Base-by-base conservation (phyloP, 1,140 invertebrate species). In the Pseudomyrmex concolor region DNA sequence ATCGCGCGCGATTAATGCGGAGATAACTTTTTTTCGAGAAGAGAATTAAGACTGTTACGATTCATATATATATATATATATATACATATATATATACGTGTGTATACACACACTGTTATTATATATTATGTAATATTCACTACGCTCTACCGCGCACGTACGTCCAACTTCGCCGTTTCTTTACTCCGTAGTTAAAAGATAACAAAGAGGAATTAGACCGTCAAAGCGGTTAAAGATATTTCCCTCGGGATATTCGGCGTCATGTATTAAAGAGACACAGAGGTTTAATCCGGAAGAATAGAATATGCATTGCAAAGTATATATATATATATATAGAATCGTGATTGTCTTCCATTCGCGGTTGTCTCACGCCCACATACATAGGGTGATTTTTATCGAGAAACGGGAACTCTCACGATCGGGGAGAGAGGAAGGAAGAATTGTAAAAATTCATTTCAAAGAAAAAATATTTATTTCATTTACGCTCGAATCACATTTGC, bases 171-270 rank as follows among this genome's bases (percentile, higher is more conserved):
- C 3, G 25, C 0, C 25, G 25, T 25, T 43, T 78, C 54, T 10
- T 60, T 59, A 70, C 3, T 19, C 5, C 51, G 17, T 12, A 12
- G 12, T 59, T 70, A 71, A 80, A 59, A 57, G 19, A n/a, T 19
- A 3, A n/a, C 13, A 68, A 73, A 48, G 51, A 68, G 34, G 45
- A 78, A 71, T 50, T 67, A n/a, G 54, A 12, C 76, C 54, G 19
- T 45, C 70, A 80, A 71, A 80, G 45, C 54, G 34, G 76, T 80
- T 80, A 60, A 80, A 80, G 76, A 34, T 80, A 80, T 80, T 80
- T 80, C 66, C 76, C 76, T 5, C 19, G 66, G 60, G 76, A 71
- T 45, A 50, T 9, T 43, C 17, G 12, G 54, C 70, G 54, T 25
- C 54, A 45, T 34, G 5, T 78, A 80, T 80, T 80, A 80, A 34